Conservation (phyloP, 2,888 invertebrate genomes). For the Caenorhabditis imperialis region DNA sequence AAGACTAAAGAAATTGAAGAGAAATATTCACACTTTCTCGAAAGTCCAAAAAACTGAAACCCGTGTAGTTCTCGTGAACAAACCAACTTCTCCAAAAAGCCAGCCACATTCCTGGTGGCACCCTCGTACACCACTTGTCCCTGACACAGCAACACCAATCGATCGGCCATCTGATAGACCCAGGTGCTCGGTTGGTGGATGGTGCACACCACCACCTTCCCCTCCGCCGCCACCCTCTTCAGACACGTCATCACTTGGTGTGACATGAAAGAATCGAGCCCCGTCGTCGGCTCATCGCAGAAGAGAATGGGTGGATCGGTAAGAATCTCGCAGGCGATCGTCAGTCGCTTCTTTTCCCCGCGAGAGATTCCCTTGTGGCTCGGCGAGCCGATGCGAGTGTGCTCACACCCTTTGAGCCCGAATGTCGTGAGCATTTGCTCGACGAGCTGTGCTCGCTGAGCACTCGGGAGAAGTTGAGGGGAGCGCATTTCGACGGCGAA, state of each 20-base stretch:
- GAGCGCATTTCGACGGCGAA: slow-evolving; percentile 82
- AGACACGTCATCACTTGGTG: slow-evolving; percentile 48
- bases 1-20: too few species aligned
- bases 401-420: slow-evolving; percentile 36
- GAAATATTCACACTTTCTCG: too few species aligned
- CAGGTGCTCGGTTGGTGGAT: slow-evolving; percentile 96
- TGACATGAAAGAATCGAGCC: slow-evolving; percentile 68
- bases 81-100: slow-evolving; percentile 47
- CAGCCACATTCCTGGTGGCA: slow-evolving; percentile 41
- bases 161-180: slow-evolving; percentile 89
- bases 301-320: slow-evolving; percentile 69
- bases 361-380: slow-evolving; percentile 89
- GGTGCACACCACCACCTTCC: slow-evolving; percentile 91
- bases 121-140: slow-evolving; percentile 65
- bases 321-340: slow-evolving; percentile 88
- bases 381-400: slow-evolving; percentile 47
- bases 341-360: slow-evolving; percentile 93
- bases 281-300: slow-evolving; percentile 67
- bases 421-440: slow-evolving; percentile 29
- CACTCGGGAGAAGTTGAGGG: slow-evolving; percentile 3
- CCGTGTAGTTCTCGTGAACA: not conserved
- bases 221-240: slow-evolving; percentile 79
- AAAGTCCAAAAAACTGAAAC: slow-evolving; percentile 1
- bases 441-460: slow-evolving; percentile 12
- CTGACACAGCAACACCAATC: slow-evolving; percentile 71